Percentiles rank a stretch among this genome's conserved stretches.
Evolutionary conservation across 1,140 invertebrate genomes (phyloP).

Genomic region (Armadillidium nasatum): DNA sequence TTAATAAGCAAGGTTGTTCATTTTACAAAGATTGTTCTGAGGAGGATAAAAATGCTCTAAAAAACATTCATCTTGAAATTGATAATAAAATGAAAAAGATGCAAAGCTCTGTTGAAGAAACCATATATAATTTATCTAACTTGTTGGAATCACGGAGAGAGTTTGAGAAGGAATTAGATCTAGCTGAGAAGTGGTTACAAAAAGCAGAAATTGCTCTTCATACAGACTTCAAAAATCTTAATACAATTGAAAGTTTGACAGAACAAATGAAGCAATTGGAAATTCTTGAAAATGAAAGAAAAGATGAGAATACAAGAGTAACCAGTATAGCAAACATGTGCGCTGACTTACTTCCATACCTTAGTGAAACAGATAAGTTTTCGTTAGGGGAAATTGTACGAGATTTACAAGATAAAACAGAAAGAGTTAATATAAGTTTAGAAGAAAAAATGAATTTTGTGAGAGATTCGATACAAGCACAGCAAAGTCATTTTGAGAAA

Average conservation of each 20-base stretch:
- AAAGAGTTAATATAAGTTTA: conserved; percentile 65
- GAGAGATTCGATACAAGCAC: conserved; percentile 68
- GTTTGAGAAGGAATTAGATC: conserved; percentile 73
- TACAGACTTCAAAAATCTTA: conserved; percentile 65
- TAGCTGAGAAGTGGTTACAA: conserved; percentile 76
- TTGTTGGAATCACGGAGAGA: conserved; percentile 67
- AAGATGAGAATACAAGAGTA: conserved; percentile 64
- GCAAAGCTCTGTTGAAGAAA: conserved; percentile 54
- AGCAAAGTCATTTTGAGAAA: conserved; percentile 68
- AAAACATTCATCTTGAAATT: conserved; percentile 54
- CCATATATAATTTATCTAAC: conserved; percentile 65
- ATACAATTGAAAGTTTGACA: conserved; percentile 71
- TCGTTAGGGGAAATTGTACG: conserved; percentile 71
- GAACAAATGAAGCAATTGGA: conserved; percentile 75
- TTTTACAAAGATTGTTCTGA: conserved; percentile 75
- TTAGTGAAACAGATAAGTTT: conserved; percentile 79
- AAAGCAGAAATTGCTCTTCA: conserved; percentile 79
- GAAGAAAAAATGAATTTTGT: conserved; percentile 67
- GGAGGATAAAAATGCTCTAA: conserved; percentile 55
- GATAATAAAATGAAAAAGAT: conserved; percentile 52
- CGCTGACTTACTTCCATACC: conserved; percentile 69
- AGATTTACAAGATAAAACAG: conserved; percentile 68
- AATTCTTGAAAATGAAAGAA: conserved; percentile 68
- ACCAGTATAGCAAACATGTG: conserved; percentile 69
- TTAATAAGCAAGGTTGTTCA: conserved; percentile 67